Conservation (phyloP, 2,797 vertebrate species). For the Oreonectes daqikongensis region DNA sequence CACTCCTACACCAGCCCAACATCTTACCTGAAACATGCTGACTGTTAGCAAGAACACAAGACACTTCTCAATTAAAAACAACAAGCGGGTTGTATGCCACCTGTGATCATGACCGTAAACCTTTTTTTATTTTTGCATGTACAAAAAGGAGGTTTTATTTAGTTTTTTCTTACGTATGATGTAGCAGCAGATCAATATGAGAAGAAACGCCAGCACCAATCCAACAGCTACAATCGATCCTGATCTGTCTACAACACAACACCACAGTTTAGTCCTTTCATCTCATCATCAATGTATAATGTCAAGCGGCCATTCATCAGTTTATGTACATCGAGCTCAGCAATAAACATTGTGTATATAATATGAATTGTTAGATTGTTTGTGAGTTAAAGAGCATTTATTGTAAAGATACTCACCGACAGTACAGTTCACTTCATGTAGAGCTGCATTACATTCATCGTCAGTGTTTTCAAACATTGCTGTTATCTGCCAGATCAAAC, state of each 20-base stretch:
- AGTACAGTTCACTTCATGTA: not conserved
- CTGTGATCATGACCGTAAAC: too few relatives aligned
- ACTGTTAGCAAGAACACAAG: too few relatives aligned
- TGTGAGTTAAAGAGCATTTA: not conserved
- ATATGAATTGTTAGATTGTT: too few relatives aligned
- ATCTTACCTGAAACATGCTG: constrained; percentile 10
- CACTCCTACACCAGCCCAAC: not conserved
- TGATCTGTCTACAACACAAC: not conserved
- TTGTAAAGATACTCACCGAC: not conserved
- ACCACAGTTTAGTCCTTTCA: not conserved
- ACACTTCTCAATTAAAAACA: too few relatives aligned
- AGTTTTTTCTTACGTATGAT: constrained; percentile 59
- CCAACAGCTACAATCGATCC: not conserved
- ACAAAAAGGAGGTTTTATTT: too few relatives aligned
- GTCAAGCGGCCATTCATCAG: too few relatives aligned
- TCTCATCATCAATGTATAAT: not conserved
- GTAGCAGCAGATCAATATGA: constrained; percentile 56
- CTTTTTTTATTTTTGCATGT: too few relatives aligned
- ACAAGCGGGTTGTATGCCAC: too few relatives aligned
- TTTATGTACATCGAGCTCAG: too few relatives aligned
- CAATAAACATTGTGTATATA: too few relatives aligned
- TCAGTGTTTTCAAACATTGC: too few relatives aligned
- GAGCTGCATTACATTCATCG: fast-evolving
- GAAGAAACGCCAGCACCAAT: constrained; percentile 39
- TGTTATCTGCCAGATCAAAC: not conserved